A percentile compares a stretch with the other conserved stretches of the same genome.
These are phyloP conservation scores for Tetranychus piercei DNA, from an alignment of 2,888 invertebrate genomes.

Conservation along the genomic window DNA sequence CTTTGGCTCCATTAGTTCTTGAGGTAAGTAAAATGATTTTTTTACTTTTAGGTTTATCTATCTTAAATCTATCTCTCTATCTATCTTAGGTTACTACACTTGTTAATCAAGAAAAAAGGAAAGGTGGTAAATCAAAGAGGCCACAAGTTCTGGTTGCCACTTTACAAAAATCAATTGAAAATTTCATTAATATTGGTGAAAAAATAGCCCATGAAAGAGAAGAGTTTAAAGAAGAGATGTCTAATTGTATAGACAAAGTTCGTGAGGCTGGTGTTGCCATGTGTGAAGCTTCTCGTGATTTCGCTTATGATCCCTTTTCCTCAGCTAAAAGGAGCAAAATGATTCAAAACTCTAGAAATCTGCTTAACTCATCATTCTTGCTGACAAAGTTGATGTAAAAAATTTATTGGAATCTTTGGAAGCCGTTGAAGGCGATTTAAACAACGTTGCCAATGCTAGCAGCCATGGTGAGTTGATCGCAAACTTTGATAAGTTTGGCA, in stretches of 20 bases:
- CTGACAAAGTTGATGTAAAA: conserved; percentile 96
- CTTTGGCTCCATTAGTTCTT: conserved; percentile 79
- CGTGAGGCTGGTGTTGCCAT: conserved; percentile 72
- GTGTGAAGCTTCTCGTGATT: conserved; percentile 74
- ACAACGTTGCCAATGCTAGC: conserved; percentile 54
- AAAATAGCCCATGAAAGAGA: conserved; percentile 91
- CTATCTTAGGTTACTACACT: conserved; percentile 60
- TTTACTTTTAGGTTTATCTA: conserved; percentile 13
- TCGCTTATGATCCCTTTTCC: conserved; percentile 93
- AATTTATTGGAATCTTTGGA: conserved; percentile 66
- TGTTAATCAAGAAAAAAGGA: conserved; percentile 85
- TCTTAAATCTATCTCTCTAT: no score
- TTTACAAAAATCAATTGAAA: conserved; percentile 85
- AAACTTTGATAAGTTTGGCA: conserved; percentile 65
- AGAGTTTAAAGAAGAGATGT: conserved; percentile 86
- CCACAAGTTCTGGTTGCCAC: conserved; percentile 89
- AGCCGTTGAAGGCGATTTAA: conserved; percentile 74
- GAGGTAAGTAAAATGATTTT: conserved; percentile 43
- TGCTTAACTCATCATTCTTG: conserved; percentile 76
- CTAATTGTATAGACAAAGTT: conserved; percentile 85
- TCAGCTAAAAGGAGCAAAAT: conserved; percentile 77
- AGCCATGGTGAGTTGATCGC: conserved; percentile 79
- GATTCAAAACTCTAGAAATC: conserved; percentile 78
- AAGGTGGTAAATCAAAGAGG: conserved; percentile 83
- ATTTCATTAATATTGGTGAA: conserved; percentile 86